A percentile compares a stretch with the other conserved stretches of the same genome.
Evolutionary conservation across 1,140 invertebrate species (phyloP).

Genomic region (Drosophila novamexicana): DNA sequence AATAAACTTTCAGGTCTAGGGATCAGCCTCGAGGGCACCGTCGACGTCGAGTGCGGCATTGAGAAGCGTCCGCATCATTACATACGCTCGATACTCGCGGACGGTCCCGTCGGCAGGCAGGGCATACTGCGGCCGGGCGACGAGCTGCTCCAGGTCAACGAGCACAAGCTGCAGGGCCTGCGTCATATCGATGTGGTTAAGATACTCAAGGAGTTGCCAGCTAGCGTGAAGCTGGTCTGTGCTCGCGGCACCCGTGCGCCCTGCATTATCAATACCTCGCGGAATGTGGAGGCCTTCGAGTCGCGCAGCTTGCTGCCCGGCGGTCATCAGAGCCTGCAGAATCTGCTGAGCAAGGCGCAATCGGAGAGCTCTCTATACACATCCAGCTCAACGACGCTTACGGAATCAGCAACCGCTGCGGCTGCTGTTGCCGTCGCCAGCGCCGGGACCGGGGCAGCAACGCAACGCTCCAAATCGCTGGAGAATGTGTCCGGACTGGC

Average conservation of each 20-base stretch:
- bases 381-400: conserved; percentile 88
- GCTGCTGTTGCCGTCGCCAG: conserved; percentile 30
- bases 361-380: conserved; percentile 93
- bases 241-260: conserved; percentile 87
- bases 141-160: conserved; percentile 96
- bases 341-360: conserved; percentile 92
- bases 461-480: conserved; percentile 90
- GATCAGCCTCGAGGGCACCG: conserved; percentile 96
- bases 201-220: conserved; percentile 94
- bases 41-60: conserved; percentile 93
- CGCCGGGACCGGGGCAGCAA: not conserved
- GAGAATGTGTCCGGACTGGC: conserved; percentile 95
- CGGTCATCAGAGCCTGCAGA: conserved; percentile 88
- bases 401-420: conserved; percentile 85
- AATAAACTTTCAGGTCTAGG: conserved; percentile 94
- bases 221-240: conserved; percentile 91
- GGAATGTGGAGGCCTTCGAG: conserved; percentile 91
- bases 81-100: conserved; percentile 92
- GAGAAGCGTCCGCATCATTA: conserved; percentile 94
- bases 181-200: conserved; percentile 95
- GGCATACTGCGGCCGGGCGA: conserved; percentile 93
- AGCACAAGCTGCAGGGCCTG: conserved; percentile 92
- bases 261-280: conserved; percentile 89
- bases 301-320: conserved; percentile 91
- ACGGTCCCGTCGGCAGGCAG: conserved; percentile 94